phyloP scores from a whole-genome alignment of 2,888 invertebrate species.

The Pristionchus japonicus region DNA sequence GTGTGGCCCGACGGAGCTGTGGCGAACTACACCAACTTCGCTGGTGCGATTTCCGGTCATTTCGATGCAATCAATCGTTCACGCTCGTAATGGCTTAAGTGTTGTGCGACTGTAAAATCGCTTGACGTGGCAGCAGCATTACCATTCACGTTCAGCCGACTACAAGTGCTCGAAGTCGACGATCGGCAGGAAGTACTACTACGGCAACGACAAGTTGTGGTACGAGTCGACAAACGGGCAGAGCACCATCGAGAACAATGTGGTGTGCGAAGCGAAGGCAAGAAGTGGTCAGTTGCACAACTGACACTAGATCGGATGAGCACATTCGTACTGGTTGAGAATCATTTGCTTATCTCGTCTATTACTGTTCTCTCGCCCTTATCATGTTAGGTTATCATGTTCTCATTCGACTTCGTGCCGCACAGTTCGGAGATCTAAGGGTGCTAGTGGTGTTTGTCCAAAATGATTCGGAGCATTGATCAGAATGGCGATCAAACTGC shows the following conservation, averaged over 20 bases:
- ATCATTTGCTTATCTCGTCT: no score
- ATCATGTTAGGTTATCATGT: no score
- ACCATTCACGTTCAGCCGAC: background rate
- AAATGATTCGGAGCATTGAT: background rate
- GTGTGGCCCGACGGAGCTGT: background rate
- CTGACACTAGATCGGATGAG: no score
- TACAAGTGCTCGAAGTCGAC: background rate
- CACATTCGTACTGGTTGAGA: background rate
- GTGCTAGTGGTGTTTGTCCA: background rate
- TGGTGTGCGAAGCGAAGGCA: background rate
- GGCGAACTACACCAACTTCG: slow-evolving; percentile 21
- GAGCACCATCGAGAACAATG: background rate
- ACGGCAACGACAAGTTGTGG: background rate
- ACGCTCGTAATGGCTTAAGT: no score
- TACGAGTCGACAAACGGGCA: background rate
- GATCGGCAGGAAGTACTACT: background rate
- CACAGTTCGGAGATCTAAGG: no score
- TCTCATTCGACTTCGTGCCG: no score
- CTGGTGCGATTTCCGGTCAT: background rate
- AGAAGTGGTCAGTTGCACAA: slow-evolving; percentile 18
- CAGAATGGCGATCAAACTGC: background rate
- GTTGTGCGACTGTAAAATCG: no score
- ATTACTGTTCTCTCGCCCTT: no score
- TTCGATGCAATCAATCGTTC: no score
- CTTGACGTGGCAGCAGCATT: no score